Evolutionary conservation across 2,888 invertebrate genomes (phyloP).

Genomic region (Drosophila fulvimacula): DNA sequence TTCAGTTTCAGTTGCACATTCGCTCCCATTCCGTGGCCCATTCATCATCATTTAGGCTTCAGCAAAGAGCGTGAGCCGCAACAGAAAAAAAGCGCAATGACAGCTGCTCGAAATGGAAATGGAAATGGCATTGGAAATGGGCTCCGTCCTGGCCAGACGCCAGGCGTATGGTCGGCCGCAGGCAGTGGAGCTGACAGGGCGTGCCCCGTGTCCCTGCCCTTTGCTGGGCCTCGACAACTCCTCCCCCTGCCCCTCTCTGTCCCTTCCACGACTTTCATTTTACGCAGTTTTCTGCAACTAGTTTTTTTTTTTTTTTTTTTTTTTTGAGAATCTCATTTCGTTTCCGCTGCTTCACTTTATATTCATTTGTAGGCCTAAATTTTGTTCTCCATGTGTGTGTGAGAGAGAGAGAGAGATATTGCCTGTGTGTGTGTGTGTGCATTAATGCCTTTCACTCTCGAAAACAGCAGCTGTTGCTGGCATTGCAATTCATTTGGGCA

Average conservation of each 20-base stretch:
- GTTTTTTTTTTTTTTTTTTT: not conserved
- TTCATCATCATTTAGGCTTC: slow-evolving; percentile 71
- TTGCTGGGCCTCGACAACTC: not conserved
- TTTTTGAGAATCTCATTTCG: slow-evolving; percentile 5
- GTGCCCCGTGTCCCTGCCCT: slow-evolving; percentile 7
- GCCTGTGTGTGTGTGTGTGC: slow-evolving; percentile 11
- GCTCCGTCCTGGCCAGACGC: slow-evolving; percentile 25
- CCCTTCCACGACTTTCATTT: not conserved
- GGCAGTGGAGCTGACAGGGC: slow-evolving; percentile 27
- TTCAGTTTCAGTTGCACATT: slow-evolving; percentile 20
- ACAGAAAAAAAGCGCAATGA: slow-evolving; percentile 28
- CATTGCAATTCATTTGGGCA: slow-evolving; percentile 48
- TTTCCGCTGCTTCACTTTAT: slow-evolving; percentile 43
- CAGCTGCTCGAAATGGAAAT: slow-evolving; percentile 46
- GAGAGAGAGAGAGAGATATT: slow-evolving; percentile 4
- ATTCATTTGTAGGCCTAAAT: slow-evolving; percentile 58
- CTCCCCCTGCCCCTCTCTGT: no score
- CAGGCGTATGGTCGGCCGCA: slow-evolving; percentile 22
- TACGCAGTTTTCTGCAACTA: slow-evolving; percentile 18
- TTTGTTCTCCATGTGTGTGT: slow-evolving; percentile 4
- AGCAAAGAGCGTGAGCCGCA: slow-evolving; percentile 25
- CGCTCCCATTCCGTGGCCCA: slow-evolving; percentile 40
- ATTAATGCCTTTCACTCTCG: slow-evolving; percentile 49
- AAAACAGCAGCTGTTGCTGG: slow-evolving; percentile 43
- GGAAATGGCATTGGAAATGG: slow-evolving; percentile 37